Evolutionary conservation across 2,888 invertebrate genomes (phyloP).

Genomic region (Eremobia ochroleuca): DNA sequence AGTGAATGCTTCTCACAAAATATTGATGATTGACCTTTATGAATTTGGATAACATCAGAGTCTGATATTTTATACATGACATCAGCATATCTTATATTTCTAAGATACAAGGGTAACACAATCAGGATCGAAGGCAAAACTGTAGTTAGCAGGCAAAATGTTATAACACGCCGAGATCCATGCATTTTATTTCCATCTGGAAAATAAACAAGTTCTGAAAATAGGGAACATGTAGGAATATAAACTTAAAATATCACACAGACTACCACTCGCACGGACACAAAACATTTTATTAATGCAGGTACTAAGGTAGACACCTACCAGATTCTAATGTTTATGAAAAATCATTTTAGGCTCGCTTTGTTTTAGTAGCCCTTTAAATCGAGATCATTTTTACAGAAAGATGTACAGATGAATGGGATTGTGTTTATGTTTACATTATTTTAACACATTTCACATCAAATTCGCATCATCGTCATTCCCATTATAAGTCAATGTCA

Average conservation of each 20-base stretch:
- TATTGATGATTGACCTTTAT: conserved; percentile 95
- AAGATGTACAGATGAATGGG: conserved; percentile 24
- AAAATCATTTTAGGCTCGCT: conserved; percentile 41
- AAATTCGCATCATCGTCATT: not conserved
- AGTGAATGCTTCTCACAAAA: conserved; percentile 95
- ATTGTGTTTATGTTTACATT: conserved; percentile 51
- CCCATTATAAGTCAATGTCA: not conserved
- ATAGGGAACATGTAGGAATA: not conserved
- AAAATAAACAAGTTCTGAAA: conserved; percentile 69
- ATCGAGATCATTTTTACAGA: conserved; percentile 16
- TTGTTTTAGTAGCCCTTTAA: conserved; percentile 7
- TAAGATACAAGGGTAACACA: conserved; percentile 94
- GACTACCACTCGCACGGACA: conserved; percentile 6
- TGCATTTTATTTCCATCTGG: conserved; percentile 94
- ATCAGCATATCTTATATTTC: conserved; percentile 94
- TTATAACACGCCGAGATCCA: conserved; percentile 94
- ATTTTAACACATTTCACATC: conserved; percentile 2
- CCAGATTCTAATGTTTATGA: conserved; percentile 13
- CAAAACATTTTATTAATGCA: not conserved
- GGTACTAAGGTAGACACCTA: not conserved
- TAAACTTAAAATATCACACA: not conserved
- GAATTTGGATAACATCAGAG: conserved; percentile 96
- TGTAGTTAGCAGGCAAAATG: conserved; percentile 94
- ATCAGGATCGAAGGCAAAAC: conserved; percentile 94
- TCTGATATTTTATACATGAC: conserved; percentile 95